Percentiles rank a stretch among this genome's conserved stretches.
These are phyloP conservation scores for Calameuta idolon DNA, from an alignment of 2,888 invertebrate species.

Conservation along the genomic window DNA sequence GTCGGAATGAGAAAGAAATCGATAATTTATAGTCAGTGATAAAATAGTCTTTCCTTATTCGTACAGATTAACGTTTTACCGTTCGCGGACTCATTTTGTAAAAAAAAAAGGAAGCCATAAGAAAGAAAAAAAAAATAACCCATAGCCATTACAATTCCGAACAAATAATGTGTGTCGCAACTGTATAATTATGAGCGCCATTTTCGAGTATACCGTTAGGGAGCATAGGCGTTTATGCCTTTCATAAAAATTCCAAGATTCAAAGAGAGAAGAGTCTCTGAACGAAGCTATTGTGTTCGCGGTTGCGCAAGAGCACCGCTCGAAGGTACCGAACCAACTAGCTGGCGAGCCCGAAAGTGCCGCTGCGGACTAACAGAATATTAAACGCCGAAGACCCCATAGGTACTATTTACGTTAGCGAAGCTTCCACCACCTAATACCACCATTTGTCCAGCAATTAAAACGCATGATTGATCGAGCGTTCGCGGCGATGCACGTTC, in stretches of 20 bases:
- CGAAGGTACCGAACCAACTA: background rate
- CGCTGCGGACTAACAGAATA: conserved; percentile 46
- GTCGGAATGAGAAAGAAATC: conserved; percentile 40
- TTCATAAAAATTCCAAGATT: conserved; percentile 51
- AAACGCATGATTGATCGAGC: conserved; percentile 54
- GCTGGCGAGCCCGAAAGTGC: background rate
- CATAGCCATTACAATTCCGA: conserved; percentile 49
- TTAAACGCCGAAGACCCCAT: conserved; percentile 22
- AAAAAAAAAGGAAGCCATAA: conserved; percentile 30
- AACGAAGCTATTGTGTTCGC: conserved; percentile 39
- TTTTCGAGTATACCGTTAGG: conserved; percentile 50
- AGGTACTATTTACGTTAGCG: conserved; percentile 42
- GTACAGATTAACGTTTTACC: conserved; percentile 46
- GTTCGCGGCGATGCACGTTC: conserved; percentile 36
- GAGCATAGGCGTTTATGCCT: conserved; percentile 42
- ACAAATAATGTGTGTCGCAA: conserved; percentile 54
- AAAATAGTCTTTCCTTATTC: conserved; percentile 36
- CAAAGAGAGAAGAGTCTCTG: conserved; percentile 24
- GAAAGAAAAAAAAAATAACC: conserved; percentile 13
- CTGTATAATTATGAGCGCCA: conserved; percentile 56
- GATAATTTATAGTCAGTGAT: conserved; percentile 49
- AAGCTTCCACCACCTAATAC: conserved; percentile 44
- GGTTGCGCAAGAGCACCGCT: conserved; percentile 32
- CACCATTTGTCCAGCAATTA: conserved; percentile 58
- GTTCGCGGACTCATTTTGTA: conserved; percentile 37